Evolutionary conservation across 1,140 invertebrate genomes (phyloP).

Genomic region (Drosophila repletoides): DNA sequence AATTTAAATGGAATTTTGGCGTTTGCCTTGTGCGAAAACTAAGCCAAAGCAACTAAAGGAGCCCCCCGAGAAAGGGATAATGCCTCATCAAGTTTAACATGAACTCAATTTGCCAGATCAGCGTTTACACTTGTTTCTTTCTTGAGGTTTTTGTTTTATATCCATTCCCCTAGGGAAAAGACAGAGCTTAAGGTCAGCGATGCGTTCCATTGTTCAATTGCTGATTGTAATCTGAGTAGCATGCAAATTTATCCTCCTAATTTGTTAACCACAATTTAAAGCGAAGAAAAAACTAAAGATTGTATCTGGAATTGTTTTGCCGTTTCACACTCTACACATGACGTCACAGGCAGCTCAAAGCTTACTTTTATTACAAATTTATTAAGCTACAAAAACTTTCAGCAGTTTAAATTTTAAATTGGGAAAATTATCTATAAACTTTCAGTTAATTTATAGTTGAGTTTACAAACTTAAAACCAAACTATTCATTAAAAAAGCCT

Average conservation of each 20-base stretch:
- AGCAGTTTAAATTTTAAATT: too few relatives aligned
- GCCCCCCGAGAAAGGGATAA: not conserved
- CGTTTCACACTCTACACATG: too few relatives aligned
- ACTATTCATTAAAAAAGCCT: too few relatives aligned
- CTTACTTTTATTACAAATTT: too few relatives aligned
- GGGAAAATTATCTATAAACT: too few relatives aligned
- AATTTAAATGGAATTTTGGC: conserved; percentile 66
- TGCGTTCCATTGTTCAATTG: conserved; percentile 33
- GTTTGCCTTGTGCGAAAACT: conserved; percentile 50
- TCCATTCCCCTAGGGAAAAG: conserved; percentile 23
- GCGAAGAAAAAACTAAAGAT: too few relatives aligned
- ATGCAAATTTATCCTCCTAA: conserved; percentile 66
- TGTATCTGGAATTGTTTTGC: too few relatives aligned
- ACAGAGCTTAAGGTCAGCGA: conserved; percentile 39
- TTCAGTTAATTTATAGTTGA: too few relatives aligned
- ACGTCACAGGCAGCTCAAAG: too few relatives aligned
- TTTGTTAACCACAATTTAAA: too few relatives aligned
- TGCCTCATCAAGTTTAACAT: conserved; percentile 40
- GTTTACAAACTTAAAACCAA: too few relatives aligned
- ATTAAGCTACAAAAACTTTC: too few relatives aligned
- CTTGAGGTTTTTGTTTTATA: not conserved
- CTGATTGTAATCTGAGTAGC: conserved; percentile 67
- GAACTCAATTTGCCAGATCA: conserved; percentile 75
- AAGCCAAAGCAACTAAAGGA: conserved; percentile 28
- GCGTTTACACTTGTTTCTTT: conserved; percentile 67